Evolutionary conservation across 2,113 vertebrate species (phyloP).

Genomic region (Litocranius walleri): DNA sequence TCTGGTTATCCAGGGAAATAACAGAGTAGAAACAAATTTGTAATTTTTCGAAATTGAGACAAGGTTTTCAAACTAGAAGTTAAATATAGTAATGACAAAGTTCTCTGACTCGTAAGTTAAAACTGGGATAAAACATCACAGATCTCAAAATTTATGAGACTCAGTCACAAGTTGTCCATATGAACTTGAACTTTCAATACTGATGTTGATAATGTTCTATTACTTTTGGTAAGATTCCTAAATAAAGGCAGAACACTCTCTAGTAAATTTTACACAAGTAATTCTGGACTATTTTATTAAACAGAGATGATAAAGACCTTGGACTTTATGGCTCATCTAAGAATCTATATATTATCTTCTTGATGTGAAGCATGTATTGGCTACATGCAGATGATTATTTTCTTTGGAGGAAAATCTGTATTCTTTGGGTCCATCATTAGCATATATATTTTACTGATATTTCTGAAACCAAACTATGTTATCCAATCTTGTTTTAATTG

Average conservation of each 20-base stretch:
- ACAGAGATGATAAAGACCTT: neutral
- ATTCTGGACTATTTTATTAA: constrained; percentile 14
- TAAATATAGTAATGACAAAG: neutral
- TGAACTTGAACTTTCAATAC: neutral
- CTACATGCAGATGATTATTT: neutral
- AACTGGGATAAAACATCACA: neutral
- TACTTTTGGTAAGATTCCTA: neutral
- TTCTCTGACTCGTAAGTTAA: neutral
- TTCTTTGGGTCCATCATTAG: neutral
- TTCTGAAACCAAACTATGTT: neutral
- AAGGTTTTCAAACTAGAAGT: neutral
- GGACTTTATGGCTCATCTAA: neutral
- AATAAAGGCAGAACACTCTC: neutral
- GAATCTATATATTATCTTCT: neutral
- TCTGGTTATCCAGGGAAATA: neutral
- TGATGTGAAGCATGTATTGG: neutral
- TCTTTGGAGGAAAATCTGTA: neutral
- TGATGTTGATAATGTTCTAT: neutral
- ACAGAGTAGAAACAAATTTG: neutral
- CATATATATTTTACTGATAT: neutral
- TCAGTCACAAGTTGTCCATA: neutral
- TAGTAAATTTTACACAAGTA: neutral
- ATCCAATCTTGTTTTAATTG: neutral
- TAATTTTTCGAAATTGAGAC: constrained; percentile 28
- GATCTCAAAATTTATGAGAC: neutral